phyloP scores from a whole-genome alignment of 1,140 invertebrate species.

The Magallana ariakensis region DNA sequence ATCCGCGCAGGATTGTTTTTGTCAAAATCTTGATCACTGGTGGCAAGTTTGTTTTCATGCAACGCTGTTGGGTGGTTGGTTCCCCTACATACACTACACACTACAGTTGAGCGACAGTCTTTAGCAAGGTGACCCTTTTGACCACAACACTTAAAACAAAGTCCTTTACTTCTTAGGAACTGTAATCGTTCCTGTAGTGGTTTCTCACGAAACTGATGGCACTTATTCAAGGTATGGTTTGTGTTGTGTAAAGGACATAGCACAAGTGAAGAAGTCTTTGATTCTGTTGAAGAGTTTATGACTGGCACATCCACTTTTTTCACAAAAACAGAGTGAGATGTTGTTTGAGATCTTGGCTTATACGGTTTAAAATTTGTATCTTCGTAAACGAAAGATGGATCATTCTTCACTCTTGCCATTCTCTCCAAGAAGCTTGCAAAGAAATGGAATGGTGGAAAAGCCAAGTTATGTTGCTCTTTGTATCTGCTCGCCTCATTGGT shows the following conservation, averaged over 20 bases:
- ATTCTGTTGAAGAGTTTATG: too few species aligned
- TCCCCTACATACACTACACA: conserved; percentile 29
- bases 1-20: neutral
- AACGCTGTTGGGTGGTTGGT: conserved; percentile 30
- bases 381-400: conserved; percentile 53
- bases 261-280: too few species aligned
- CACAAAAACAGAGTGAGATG: neutral
- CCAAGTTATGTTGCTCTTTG: conserved; percentile 40
- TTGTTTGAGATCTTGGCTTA: neutral
- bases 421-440: conserved; percentile 58
- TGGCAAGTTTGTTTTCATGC: neutral
- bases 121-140: neutral
- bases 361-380: neutral
- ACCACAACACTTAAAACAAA: conserved; percentile 41
- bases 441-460: conserved; percentile 58
- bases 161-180: conserved; percentile 23
- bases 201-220: conserved; percentile 9
- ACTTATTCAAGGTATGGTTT: conserved; percentile 30
- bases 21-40: neutral
- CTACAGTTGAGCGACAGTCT: conserved; percentile 13
- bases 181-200: conserved; percentile 18
- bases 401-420: conserved; percentile 49
- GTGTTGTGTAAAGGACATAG: conserved; percentile 7
- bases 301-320: neutral
- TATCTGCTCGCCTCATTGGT: conserved; percentile 50